Evolutionary conservation across 2,113 vertebrate genomes (phyloP), one percentile per base, ranked within the genome.

Genomic region (Oncorhynchus keta): DNA sequence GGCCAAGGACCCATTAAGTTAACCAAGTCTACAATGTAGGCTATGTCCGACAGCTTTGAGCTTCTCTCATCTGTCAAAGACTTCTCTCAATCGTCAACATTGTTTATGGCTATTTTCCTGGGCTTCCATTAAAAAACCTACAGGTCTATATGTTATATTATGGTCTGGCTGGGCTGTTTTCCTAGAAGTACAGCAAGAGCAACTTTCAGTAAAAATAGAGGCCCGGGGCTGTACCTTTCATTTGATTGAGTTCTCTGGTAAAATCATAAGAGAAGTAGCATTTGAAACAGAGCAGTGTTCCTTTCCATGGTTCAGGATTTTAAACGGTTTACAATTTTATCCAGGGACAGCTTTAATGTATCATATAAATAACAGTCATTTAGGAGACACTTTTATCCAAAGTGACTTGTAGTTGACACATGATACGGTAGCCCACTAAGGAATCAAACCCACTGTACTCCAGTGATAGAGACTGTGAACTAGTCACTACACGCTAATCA

Each of bases 41-140:
- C 39, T 11, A 45, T 13, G 62, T 22, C 62, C 3, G 62, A 26
- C 22, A 13, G 22, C 62, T 11, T 64, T 26, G n/a, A 11, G 62
- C 5, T 64, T 64, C 62, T 64, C 18, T 66, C 30, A 68, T 55
- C 64, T 26, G 49, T 75, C 22, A 68, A 75, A 59, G 73, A 4
- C 48, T 51, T 30, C 74, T 68, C 49, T 75, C 48, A 59, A 75
- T 68, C 68, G 61, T 75, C 74, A 35, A 75, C 74, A 75, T 68
- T 20, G 13, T 18, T 57, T 2, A 57, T 57, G 74, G 74, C 66
- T 28, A n/a, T n/a, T 13, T 55, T 68, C 65, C 65, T 57, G 67
- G 3, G 49, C 30, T 66, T 68, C 45, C 26, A n/a, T 3, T 26
- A 22, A 51, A 51, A 26, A 68, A 18, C 28, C 48, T 75, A 45